These are phyloP conservation scores for Adelosebastes latens DNA, from an alignment of 2,797 vertebrate species.

Conservation along the genomic window DNA sequence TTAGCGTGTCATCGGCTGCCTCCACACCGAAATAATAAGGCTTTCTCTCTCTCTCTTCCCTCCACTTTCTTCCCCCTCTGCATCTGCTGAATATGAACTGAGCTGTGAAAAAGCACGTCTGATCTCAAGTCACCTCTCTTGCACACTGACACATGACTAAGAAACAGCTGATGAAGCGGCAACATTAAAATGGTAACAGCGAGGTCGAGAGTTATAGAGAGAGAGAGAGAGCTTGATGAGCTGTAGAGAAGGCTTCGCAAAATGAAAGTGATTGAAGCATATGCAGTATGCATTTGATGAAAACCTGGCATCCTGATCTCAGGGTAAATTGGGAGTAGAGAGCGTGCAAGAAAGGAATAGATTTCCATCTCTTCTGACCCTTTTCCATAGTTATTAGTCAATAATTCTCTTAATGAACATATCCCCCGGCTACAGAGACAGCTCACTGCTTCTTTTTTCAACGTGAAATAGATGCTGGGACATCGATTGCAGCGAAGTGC, in stretches of 20 bases:
- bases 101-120: constrained; percentile 58
- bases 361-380: constrained; percentile 23
- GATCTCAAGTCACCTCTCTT: constrained; percentile 57
- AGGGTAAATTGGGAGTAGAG: not conserved
- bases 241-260: constrained; percentile 13
- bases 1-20: constrained; percentile 83
- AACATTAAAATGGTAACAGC: constrained; percentile 59
- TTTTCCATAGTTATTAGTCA: constrained; percentile 75
- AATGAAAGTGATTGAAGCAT: constrained; percentile 25
- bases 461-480: constrained; percentile 66
- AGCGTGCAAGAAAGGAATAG: constrained; percentile 23
- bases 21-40: constrained; percentile 79
- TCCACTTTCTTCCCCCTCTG: not conserved
- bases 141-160: constrained; percentile 57
- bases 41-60: constrained; percentile 1
- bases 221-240: constrained; percentile 38
- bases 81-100: constrained; percentile 59
- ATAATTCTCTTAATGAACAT: constrained; percentile 80
- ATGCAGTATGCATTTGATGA: constrained; percentile 32
- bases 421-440: constrained; percentile 75
- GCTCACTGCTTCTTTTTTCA: constrained; percentile 66
- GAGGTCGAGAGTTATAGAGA: constrained; percentile 23
- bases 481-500: constrained; percentile 62
- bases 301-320: constrained; percentile 16
- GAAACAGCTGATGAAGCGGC: constrained; percentile 66